These are phyloP conservation scores for Gisinianus flammeolus DNA, from an alignment of 2,888 invertebrate genomes.

Conservation along the genomic window DNA sequence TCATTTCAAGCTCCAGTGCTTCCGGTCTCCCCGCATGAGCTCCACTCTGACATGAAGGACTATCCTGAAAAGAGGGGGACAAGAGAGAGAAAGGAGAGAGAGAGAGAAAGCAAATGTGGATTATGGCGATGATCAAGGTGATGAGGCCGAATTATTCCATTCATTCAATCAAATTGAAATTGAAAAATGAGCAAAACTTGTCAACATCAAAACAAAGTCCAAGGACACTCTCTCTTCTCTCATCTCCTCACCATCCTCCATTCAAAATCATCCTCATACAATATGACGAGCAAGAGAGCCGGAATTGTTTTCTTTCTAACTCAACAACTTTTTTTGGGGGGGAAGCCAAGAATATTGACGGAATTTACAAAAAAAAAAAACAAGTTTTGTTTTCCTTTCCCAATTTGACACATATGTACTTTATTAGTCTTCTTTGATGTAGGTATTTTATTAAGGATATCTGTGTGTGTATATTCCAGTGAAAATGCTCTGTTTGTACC, in stretches of 20 bases:
- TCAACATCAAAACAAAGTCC: not conserved
- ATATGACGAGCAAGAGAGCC: not conserved
- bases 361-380: too few relatives aligned
- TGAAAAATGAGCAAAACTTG: not conserved
- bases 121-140: not conserved
- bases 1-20: constrained; percentile 5
- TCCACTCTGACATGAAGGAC: constrained; percentile 16
- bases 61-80: not conserved
- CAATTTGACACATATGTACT: too few relatives aligned
- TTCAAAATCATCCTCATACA: not conserved
- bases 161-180: not conserved
- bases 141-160: not conserved
- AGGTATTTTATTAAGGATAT: too few relatives aligned
- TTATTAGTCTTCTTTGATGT: too few relatives aligned
- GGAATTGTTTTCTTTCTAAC: constrained; percentile 8
- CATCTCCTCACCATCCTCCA: not conserved
- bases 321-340: too few relatives aligned
- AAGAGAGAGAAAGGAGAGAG: not conserved
- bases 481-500: too few relatives aligned
- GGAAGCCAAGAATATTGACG: too few relatives aligned
- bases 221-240: not conserved
- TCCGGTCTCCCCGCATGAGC: not conserved
- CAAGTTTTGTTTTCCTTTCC: too few relatives aligned
- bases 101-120: not conserved
- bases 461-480: too few relatives aligned